Base-by-base conservation (phyloP, 2,113 vertebrate species). In the Pollachius pollachius region DNA sequence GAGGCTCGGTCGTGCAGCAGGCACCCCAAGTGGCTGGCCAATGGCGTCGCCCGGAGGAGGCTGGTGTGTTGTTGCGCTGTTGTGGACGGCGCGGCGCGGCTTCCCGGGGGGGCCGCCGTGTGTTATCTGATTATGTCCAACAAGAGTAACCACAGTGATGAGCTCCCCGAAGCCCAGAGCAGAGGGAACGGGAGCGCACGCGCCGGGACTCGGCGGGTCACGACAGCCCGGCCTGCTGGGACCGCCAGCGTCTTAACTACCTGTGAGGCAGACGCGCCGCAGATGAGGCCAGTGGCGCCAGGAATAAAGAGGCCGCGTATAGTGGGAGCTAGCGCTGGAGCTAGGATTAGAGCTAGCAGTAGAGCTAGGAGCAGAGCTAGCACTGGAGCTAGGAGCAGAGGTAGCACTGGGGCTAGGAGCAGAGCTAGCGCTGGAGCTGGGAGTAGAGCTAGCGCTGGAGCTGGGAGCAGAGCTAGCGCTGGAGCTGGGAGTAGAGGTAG, bases 71-170 rank as follows among this genome's bases (percentile, higher is more conserved):
- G 41, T 48, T 48, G 41, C 41, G 9, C 1, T 48, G 37, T 41
- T 6, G 37, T 41, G 11, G 41, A 48, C 41, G 41, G 41, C 41
- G 12, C 2, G 41, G 41, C 41, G 41, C 41, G 41, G 15, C 30
- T 34, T 16, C 21, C 15, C 21, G 23, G 2, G 21, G 34, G 18
- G 41, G 18, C 34, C 17, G 19, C 18, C 34, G n/a, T 64, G 56
- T 3, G 48, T 54, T 71, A 71, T 81, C 70, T 81, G 67, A 71
- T 69, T 76, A 74, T 85, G 69, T 80, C 72, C 62, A 79, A 68
- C 75, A 77, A 67, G 65, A 74, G 84, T 89, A 84, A 88, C 84
- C 81, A 88, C 84, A 77, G 84, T 11, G 64, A 86, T 12, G 13
- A 18, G 70, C 70, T 41, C 76, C 82, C 41, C 84, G 82, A 77